Conservation (phyloP, 2,797 vertebrate genomes). For the Arrhamphus sclerolepis region DNA sequence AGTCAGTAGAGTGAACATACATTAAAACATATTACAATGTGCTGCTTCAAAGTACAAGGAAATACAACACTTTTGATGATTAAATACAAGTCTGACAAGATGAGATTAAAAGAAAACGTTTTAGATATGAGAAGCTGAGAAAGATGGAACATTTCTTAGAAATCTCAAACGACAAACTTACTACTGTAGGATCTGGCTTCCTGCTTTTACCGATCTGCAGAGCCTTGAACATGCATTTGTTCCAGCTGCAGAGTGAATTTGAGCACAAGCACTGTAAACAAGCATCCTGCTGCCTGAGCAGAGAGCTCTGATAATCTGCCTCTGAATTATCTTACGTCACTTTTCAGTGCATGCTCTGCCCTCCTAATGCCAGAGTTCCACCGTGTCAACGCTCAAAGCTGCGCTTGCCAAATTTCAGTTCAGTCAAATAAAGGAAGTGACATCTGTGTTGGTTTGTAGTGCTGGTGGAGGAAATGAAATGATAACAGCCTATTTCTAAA, state of each 20-base stretch:
- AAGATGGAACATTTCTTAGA: too few species aligned
- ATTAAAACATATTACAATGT: too few species aligned
- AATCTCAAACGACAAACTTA: slow-evolving; percentile 17
- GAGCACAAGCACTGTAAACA: slow-evolving; percentile 39
- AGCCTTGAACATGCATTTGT: slow-evolving; percentile 20
- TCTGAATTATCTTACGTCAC: slow-evolving; percentile 62
- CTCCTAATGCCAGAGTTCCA: slow-evolving; percentile 58
- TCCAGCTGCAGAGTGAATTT: slow-evolving; percentile 30
- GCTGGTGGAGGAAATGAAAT: slow-evolving; percentile 62
- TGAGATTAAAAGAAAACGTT: too few species aligned
- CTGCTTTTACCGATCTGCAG: slow-evolving; percentile 14
- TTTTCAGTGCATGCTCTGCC: slow-evolving; percentile 43
- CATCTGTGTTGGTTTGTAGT: slow-evolving; percentile 64
- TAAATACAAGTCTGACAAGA: too few species aligned
- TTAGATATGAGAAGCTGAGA: too few species aligned
- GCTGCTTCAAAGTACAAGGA: not conserved
- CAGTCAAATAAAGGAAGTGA: slow-evolving; percentile 52
- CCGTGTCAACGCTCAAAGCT: slow-evolving; percentile 49
- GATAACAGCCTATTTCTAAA: slow-evolving; percentile 72
- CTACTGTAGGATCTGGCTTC: slow-evolving; percentile 16
- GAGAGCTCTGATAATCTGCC: slow-evolving; percentile 60
- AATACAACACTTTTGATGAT: too few species aligned
- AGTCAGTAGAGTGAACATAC: too few species aligned
- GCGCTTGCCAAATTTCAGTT: slow-evolving; percentile 40
- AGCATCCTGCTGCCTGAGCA: slow-evolving; percentile 46